A percentile compares a stretch with the other conserved stretches of the same genome.
These are phyloP conservation scores for Malthinus seriepunctatus DNA, from an alignment of 2,888 invertebrate species.

Conservation along the genomic window DNA sequence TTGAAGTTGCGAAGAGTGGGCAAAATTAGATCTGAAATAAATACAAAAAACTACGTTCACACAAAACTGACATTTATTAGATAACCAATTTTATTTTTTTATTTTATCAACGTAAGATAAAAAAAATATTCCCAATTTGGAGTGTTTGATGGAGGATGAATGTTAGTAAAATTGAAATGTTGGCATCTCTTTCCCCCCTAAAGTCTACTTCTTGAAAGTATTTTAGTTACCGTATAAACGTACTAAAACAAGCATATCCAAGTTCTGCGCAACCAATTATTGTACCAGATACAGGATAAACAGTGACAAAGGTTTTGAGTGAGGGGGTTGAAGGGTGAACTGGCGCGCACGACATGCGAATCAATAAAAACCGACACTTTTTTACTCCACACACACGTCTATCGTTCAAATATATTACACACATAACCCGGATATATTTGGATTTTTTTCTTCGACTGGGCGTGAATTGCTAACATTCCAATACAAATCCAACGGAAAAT, in stretches of 20 bases:
- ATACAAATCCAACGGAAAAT: not conserved
- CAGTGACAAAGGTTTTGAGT: slow-evolving; percentile 46
- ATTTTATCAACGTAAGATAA: too few relatives aligned
- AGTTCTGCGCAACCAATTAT: slow-evolving; percentile 51
- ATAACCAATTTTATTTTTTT: too few relatives aligned
- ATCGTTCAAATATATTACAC: slow-evolving; percentile 34
- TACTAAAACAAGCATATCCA: slow-evolving; percentile 43
- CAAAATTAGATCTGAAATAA: slow-evolving; percentile 19
- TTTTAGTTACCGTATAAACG: slow-evolving; percentile 35
- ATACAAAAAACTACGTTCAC: too few relatives aligned
- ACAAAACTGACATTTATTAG: too few relatives aligned
- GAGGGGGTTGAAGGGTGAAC: slow-evolving; percentile 34
- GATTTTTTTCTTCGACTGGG: slow-evolving; percentile 28
- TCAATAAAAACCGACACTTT: slow-evolving; percentile 53
- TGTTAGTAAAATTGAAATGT: too few relatives aligned
- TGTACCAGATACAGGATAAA: slow-evolving; percentile 50
- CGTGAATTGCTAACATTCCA: slow-evolving; percentile 13
- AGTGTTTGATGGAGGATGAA: too few relatives aligned
- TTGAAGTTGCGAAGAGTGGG: slow-evolving; percentile 23
- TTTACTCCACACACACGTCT: slow-evolving; percentile 43
- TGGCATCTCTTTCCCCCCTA: not conserved
- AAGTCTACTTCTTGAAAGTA: slow-evolving; percentile 11
- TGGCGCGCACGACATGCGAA: slow-evolving; percentile 47
- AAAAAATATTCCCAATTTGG: too few relatives aligned
- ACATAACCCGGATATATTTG: slow-evolving; percentile 36